phyloP scores from a whole-genome alignment of 1,140 invertebrate species.

The Neodiprion pinetum region DNA sequence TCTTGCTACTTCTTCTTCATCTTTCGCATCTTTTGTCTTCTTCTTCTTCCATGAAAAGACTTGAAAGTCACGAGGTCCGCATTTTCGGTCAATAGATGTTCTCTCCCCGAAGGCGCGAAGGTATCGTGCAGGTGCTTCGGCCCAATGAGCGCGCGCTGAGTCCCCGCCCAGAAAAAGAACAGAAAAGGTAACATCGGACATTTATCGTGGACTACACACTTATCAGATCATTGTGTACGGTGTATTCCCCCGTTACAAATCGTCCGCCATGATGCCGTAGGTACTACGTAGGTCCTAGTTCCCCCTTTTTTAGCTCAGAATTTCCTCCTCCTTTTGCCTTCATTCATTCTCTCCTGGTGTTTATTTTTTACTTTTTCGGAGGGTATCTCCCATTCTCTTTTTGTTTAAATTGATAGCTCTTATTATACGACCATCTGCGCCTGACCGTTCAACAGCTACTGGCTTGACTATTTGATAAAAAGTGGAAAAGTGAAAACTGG shows the following conservation, averaged over 20 bases:
- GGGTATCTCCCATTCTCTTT: no score
- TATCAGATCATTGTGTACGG: background rate
- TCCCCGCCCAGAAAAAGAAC: background rate
- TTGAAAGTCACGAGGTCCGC: no score
- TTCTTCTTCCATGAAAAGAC: no score
- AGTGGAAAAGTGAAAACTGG: background rate
- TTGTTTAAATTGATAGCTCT: background rate
- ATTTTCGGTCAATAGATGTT: background rate
- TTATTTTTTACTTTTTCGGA: no score
- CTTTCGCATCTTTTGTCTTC: no score
- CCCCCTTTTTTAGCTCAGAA: background rate
- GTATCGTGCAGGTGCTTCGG: background rate
- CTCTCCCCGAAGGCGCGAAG: background rate
- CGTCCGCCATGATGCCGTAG: background rate
- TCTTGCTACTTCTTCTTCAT: no score
- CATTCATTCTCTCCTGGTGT: no score
- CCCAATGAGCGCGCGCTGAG: background rate
- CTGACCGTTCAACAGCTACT: background rate
- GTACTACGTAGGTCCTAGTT: background rate
- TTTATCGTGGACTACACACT: background rate
- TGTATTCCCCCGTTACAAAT: background rate
- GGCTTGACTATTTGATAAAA: constrained; percentile 3
- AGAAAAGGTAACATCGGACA: background rate
- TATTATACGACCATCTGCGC: background rate
- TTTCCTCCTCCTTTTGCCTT: background rate